phyloP scores from a whole-genome alignment of 2,797 vertebrate genomes.

The Myripristis murdjan region DNA sequence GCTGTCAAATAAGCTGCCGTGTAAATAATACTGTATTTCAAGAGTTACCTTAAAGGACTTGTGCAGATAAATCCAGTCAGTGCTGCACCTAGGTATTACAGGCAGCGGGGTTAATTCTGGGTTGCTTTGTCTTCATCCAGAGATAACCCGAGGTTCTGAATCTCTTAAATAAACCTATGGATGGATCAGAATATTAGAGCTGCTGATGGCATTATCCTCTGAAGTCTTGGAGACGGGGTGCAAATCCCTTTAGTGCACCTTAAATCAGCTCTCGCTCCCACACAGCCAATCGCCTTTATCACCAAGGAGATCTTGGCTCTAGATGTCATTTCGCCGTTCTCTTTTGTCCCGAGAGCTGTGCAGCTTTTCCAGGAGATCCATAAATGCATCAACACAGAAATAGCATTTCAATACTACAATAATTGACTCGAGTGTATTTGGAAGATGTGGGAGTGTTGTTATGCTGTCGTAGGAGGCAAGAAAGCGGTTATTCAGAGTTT shows the following conservation, averaged over 20 bases:
- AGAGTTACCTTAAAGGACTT: conserved; percentile 41
- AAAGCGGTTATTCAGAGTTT: conserved; percentile 54
- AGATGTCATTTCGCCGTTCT: conserved; percentile 57
- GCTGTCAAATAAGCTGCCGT: conserved; percentile 42
- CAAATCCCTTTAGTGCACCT: conserved; percentile 69
- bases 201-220: conserved; percentile 73
- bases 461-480: conserved; percentile 45
- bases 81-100: conserved; percentile 36
- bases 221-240: conserved; percentile 52
- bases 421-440: conserved; percentile 49
- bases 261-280: conserved; percentile 59
- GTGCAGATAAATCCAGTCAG: conserved; percentile 40
- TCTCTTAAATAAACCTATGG: conserved; percentile 63
- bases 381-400: conserved; percentile 51
- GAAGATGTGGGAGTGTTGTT: conserved; percentile 52
- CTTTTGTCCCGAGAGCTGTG: conserved; percentile 31
- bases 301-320: conserved; percentile 67
- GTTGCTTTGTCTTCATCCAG: conserved; percentile 44
- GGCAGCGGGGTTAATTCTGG: conserved; percentile 47
- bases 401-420: conserved; percentile 57
- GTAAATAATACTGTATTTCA: conserved; percentile 52
- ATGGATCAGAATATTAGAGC: conserved; percentile 73
- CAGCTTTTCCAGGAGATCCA: conserved; percentile 26
- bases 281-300: conserved; percentile 66
- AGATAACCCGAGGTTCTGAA: conserved; percentile 50